Conservation (phyloP, 37 sponge, comb jelly and placozoan species). For the Eunapius fragilis region DNA sequence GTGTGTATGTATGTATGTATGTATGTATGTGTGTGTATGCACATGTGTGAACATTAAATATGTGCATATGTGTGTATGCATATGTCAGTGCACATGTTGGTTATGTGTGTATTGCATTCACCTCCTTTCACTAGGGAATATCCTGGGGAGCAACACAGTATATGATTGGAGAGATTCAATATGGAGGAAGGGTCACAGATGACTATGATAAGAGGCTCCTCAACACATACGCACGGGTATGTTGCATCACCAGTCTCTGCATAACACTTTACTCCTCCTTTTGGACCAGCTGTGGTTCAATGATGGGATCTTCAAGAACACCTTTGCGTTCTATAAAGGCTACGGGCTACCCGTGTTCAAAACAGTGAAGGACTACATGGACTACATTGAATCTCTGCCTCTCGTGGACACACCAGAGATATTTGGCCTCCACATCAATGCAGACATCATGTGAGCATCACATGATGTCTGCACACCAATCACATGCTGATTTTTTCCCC, state of each 20-base stretch:
- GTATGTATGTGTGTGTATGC: background rate
- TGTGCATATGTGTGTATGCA: background rate
- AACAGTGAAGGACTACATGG: slow-evolving; percentile 88
- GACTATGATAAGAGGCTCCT: slow-evolving; percentile 95
- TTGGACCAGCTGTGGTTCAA: slow-evolving; percentile 81
- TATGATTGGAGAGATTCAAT: slow-evolving; percentile 98
- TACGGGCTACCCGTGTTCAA: slow-evolving; percentile 84
- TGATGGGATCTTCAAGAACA: slow-evolving; percentile 92
- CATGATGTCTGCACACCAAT: background rate
- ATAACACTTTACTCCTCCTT: background rate
- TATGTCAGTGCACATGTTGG: no score
- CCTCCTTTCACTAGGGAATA: slow-evolving; percentile 65
- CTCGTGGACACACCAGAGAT: slow-evolving; percentile 97
- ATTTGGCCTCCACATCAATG: slow-evolving; percentile 99
- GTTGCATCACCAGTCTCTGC: background rate
- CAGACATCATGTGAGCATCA: slow-evolving; percentile 91
- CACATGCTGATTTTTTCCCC: background rate
- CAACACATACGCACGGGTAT: slow-evolving; percentile 89
- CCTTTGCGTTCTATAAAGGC: slow-evolving; percentile 96
- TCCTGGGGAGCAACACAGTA: slow-evolving; percentile 94
- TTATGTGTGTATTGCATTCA: background rate
- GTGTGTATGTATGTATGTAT: slow-evolving; percentile 34
- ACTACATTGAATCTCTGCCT: slow-evolving; percentile 89
- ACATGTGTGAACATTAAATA: background rate
- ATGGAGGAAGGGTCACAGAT: slow-evolving; percentile 97